phyloP scores from a whole-genome alignment of 1,140 invertebrate species.

The Chymomyza costata region DNA sequence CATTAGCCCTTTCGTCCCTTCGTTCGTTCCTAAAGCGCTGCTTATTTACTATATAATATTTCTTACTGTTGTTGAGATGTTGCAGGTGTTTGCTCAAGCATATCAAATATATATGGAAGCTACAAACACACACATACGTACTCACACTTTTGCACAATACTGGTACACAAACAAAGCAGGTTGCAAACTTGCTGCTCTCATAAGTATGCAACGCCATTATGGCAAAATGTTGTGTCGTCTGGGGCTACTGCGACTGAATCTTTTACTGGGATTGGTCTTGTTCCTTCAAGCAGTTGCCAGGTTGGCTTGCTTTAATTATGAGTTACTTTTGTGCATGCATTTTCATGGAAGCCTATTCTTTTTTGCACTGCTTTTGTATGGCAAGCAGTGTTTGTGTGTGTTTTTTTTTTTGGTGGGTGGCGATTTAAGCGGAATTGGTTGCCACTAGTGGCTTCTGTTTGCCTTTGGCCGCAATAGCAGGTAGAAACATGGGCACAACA shows the following conservation, averaged over 20 bases:
- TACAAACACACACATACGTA: too few relatives aligned
- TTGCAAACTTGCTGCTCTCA: conserved; percentile 13
- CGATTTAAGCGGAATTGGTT: conserved; percentile 38
- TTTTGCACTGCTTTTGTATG: conserved; percentile 18
- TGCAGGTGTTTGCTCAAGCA: conserved; percentile 67
- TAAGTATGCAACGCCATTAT: background rate
- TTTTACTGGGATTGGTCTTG: too few relatives aligned
- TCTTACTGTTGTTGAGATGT: conserved; percentile 67
- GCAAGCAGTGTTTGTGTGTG: conserved; percentile 17
- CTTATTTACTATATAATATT: conserved; percentile 56
- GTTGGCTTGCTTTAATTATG: conserved; percentile 62
- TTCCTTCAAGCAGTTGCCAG: conserved; percentile 2
- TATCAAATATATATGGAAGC: conserved; percentile 53
- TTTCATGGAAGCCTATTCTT: conserved; percentile 50
- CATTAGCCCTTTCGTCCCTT: background rate
- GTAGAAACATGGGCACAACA: conserved; percentile 39
- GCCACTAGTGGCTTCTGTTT: conserved; percentile 45
- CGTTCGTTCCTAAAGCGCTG: too few relatives aligned
- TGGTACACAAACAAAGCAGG: background rate
- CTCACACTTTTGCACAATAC: too few relatives aligned
- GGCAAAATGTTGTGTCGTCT: conserved; percentile 22
- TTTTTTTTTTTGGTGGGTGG: conserved; percentile 25
- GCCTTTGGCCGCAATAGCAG: conserved; percentile 52
- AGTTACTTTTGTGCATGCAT: conserved; percentile 66
- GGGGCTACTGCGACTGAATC: too few relatives aligned